Percentiles rank a stretch among this genome's conserved stretches.
These are phyloP conservation scores for Hoplodrina blanda DNA, from an alignment of 2,888 invertebrate genomes.

Conservation along the genomic window DNA sequence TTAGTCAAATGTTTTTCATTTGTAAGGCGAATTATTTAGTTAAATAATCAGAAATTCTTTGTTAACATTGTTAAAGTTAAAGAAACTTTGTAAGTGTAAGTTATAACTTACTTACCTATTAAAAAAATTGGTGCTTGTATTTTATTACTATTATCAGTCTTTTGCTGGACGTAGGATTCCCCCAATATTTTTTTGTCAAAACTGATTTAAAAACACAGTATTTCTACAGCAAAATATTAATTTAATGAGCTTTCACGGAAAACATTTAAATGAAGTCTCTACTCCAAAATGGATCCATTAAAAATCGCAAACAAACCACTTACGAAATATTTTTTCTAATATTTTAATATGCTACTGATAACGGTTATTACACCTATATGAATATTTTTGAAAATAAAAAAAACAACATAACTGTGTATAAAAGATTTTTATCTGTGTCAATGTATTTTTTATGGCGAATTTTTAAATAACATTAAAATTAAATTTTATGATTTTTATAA, in stretches of 20 bases:
- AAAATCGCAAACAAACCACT: constrained; percentile 1
- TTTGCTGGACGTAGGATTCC: background rate
- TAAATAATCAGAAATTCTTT: constrained; percentile 5
- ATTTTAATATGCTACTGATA: constrained; percentile 16
- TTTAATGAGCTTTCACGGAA: constrained; percentile 3
- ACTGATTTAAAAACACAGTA: background rate
- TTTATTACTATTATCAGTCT: background rate
- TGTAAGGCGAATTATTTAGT: constrained; percentile 9
- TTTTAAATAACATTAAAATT: constrained; percentile 22
- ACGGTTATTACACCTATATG: constrained; percentile 16
- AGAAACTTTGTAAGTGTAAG: background rate
- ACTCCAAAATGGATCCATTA: constrained; percentile 5
- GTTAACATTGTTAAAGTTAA: background rate
- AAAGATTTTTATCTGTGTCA: constrained; percentile 33
- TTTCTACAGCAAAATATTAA: constrained; percentile 15
- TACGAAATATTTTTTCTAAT: background rate
- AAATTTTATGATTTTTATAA: background rate
- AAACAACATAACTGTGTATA: background rate
- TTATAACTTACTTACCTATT: background rate
- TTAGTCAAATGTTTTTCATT: constrained; percentile 40
- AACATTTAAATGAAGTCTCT: constrained; percentile 18
- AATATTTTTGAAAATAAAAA: constrained; percentile 23
- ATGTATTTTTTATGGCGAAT: background rate
- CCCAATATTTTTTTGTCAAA: background rate
- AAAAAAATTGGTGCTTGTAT: background rate